Conservation (phyloP, 2,797 vertebrate species). For the Odontamblyopus rebecca region DNA sequence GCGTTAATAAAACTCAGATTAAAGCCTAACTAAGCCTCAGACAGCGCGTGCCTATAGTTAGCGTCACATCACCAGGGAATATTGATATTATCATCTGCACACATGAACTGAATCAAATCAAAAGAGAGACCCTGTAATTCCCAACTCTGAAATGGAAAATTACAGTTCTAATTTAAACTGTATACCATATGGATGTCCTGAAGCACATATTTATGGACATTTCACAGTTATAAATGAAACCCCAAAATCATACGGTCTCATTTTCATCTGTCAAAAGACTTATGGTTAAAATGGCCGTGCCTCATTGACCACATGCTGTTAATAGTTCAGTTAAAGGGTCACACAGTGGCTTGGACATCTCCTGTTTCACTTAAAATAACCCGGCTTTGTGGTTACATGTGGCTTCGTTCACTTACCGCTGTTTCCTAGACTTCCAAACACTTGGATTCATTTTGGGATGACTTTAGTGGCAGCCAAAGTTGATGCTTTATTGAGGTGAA, state of each 20-base stretch:
- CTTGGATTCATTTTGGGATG: constrained; percentile 5
- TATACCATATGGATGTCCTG: constrained; percentile 40
- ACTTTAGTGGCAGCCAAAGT: not conserved
- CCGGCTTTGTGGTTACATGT: constrained; percentile 37
- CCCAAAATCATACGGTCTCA: constrained; percentile 48
- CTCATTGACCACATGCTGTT: constrained; percentile 46
- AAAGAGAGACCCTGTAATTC: not conserved
- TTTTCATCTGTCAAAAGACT: constrained; percentile 37
- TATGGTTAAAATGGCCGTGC: constrained; percentile 31
- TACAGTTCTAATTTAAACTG: constrained; percentile 51
- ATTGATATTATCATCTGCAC: too few relatives aligned
- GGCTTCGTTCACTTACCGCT: constrained; percentile 24
- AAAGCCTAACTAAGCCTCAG: too few relatives aligned
- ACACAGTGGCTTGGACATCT: constrained; percentile 39
- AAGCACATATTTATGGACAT: constrained; percentile 64
- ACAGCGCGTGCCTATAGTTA: too few relatives aligned
- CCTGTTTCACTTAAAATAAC: constrained; percentile 41
- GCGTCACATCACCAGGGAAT: too few relatives aligned
- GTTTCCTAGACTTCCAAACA: constrained; percentile 15
- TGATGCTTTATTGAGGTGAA: not conserved
- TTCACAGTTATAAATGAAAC: constrained; percentile 55
- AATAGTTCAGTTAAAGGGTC: constrained; percentile 49
- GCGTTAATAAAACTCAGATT: too few relatives aligned
- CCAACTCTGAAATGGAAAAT: constrained; percentile 48
- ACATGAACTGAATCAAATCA: too few relatives aligned